Evolutionary conservation across 2,113 vertebrate genomes (phyloP).

Genomic region (Thamnaconus septentrionalis): DNA sequence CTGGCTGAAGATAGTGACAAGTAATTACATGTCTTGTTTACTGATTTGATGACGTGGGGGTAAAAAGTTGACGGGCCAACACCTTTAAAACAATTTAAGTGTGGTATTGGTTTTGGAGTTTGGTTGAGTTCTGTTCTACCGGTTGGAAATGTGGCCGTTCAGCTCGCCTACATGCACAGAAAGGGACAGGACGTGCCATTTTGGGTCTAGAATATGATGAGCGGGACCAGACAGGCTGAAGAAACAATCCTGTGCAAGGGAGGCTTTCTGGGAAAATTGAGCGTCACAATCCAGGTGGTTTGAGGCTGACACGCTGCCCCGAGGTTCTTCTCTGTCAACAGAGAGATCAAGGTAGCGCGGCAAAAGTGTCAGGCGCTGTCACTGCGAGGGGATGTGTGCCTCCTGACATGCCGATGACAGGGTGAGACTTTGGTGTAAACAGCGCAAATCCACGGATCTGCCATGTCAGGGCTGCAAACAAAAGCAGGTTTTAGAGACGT

Average conservation of each 20-base stretch:
- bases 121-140: no score
- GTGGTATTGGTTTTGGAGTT: no score
- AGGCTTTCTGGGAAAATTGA: slow-evolving; percentile 1
- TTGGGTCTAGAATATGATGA: background rate
- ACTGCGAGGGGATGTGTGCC: background rate
- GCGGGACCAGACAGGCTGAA: background rate
- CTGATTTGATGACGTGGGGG: no score
- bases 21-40: slow-evolving; percentile 4
- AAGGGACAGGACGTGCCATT: background rate
- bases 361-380: slow-evolving; percentile 1
- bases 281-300: background rate
- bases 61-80: no score
- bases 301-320: background rate
- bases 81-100: no score
- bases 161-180: no score
- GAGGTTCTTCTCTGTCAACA: slow-evolving; percentile 10
- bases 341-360: slow-evolving; percentile 11
- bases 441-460: background rate
- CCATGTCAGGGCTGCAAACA: background rate
- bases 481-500: background rate
- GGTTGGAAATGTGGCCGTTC: no score
- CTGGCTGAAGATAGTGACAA: background rate
- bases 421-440: background rate
- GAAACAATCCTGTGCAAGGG: slow-evolving; percentile 4
- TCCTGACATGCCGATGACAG: slow-evolving; percentile 10